phyloP scores from a whole-genome alignment of 2,797 vertebrate species.

The Myiothlypis chrysogaster region DNA sequence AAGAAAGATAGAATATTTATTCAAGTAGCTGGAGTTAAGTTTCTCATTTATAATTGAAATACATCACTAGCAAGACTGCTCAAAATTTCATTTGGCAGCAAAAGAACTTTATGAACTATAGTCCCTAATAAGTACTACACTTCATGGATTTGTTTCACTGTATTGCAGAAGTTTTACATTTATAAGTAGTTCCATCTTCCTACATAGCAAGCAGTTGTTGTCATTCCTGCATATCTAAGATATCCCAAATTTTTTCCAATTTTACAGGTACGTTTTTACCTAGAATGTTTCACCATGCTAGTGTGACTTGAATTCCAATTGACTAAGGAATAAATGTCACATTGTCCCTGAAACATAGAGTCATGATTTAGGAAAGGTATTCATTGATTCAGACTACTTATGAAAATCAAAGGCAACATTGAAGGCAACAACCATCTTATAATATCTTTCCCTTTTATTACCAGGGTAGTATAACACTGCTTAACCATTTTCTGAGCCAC shows the following conservation, averaged over 20 bases:
- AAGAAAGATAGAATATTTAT: conserved; percentile 10
- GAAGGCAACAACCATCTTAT: not conserved
- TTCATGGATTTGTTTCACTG: not conserved
- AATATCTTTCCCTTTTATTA: not conserved
- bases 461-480: not conserved
- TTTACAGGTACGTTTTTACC: not conserved
- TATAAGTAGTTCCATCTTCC: not conserved
- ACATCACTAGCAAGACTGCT: not conserved
- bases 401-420: not conserved
- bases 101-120: conserved; percentile 5
- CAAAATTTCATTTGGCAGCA: not conserved
- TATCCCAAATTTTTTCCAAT: not conserved
- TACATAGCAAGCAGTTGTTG: not conserved
- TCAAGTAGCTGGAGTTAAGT: not conserved
- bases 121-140: not conserved
- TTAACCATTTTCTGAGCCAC: not conserved
- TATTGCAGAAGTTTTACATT: not conserved
- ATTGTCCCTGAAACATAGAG: not conserved
- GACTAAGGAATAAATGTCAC: not conserved
- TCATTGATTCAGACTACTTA: not conserved
- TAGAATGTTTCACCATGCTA: not conserved
- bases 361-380: accelerated
- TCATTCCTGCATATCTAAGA: not conserved
- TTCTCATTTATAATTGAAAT: conserved; percentile 36
- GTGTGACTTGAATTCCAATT: not conserved